These are phyloP conservation scores for Watsonalla cultraria DNA, from an alignment of 2,888 invertebrate species.

Conservation along the genomic window DNA sequence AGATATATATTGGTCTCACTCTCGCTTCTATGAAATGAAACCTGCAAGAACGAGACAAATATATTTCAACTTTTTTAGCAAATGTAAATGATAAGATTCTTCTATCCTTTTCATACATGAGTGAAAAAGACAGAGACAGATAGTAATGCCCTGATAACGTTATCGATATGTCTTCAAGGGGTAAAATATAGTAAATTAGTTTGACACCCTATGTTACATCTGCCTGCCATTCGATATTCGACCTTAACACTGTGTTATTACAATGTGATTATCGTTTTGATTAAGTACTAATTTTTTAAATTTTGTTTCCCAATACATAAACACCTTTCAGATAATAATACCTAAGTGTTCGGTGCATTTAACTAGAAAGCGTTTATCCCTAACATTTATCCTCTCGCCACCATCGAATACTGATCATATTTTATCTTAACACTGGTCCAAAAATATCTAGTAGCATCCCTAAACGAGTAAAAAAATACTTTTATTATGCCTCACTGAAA, in stretches of 20 bases:
- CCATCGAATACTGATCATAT: constrained; percentile 66
- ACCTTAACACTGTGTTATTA: no score
- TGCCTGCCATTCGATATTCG: no score
- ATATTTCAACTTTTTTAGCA: no score
- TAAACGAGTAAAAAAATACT: constrained; percentile 78
- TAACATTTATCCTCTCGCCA: constrained; percentile 53
- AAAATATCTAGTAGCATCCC: constrained; percentile 76
- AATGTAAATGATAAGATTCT: neutral
- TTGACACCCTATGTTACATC: no score
- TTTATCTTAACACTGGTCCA: constrained; percentile 76
- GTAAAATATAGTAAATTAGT: no score
- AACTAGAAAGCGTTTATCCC: constrained; percentile 53
- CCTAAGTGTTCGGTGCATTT: constrained; percentile 48
- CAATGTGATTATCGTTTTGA: no score
- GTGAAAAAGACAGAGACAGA: constrained; percentile 2
- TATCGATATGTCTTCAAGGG: no score
- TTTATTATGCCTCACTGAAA: constrained; percentile 66
- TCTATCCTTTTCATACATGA: neutral
- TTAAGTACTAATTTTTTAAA: no score
- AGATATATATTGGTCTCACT: no score
- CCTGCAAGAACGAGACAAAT: no score
- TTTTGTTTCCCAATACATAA: neutral
- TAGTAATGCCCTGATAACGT: neutral
- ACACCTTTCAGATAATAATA: constrained; percentile 10
- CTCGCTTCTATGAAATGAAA: no score